Evolutionary conservation across 2,888 invertebrate genomes (phyloP).

Genomic region (Apeira syringaria): DNA sequence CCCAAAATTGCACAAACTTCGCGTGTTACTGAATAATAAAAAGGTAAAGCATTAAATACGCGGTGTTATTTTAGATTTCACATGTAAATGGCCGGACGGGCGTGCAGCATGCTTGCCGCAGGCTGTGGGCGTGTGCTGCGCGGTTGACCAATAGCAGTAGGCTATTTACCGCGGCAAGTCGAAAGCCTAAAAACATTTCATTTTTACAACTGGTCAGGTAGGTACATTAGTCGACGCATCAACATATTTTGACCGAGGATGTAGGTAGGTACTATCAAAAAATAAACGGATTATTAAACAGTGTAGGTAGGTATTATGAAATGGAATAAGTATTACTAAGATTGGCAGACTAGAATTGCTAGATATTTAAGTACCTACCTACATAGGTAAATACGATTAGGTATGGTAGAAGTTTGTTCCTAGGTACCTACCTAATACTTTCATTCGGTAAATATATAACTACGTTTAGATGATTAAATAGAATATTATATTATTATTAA

Average conservation of each 20-base stretch:
- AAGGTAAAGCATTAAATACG: conserved; percentile 23
- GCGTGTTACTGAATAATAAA: conserved; percentile 26
- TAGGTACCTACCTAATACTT: too few relatives aligned
- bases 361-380: too few relatives aligned
- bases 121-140: conserved; percentile 68
- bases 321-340: too few relatives aligned
- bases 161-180: conserved; percentile 34
- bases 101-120: conserved; percentile 57
- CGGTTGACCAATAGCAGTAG: conserved; percentile 55
- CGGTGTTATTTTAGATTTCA: conserved; percentile 63
- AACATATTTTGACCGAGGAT: conserved; percentile 68
- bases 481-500: too few relatives aligned
- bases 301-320: too few relatives aligned
- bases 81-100: conserved; percentile 55
- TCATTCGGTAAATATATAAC: too few relatives aligned
- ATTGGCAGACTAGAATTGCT: too few relatives aligned
- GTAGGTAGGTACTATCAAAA: too few relatives aligned
- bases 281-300: too few relatives aligned
- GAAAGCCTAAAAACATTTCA: conserved; percentile 54
- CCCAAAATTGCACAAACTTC: conserved; percentile 9
- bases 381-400: too few relatives aligned
- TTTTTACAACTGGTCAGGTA: conserved; percentile 53
- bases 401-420: too few relatives aligned
- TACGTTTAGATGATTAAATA: too few relatives aligned
- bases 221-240: conserved; percentile 63